Conservation (phyloP, 2,797 vertebrate genomes). For the Sciurus vulgaris region DNA sequence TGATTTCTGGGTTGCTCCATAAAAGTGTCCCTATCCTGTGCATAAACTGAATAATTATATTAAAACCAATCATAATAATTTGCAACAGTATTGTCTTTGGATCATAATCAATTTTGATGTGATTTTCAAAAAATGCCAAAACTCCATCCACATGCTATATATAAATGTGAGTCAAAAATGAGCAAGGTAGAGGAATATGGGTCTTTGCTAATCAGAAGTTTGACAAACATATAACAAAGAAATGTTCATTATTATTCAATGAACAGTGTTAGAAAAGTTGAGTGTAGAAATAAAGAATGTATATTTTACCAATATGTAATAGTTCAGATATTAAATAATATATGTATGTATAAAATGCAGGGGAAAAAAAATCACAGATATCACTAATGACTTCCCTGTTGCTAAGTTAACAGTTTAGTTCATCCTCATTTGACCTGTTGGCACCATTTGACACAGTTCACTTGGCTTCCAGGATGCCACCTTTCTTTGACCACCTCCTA, state of each 20-base stretch:
- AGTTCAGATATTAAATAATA: neutral
- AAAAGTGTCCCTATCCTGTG: neutral
- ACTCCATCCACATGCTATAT: neutral
- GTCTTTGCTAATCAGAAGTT: neutral
- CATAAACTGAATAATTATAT: neutral
- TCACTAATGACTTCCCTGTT: neutral
- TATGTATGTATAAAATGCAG: neutral
- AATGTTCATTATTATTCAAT: neutral
- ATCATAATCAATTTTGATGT: neutral
- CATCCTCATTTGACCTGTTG: neutral
- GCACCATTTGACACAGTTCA: neutral
- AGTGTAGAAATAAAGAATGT: neutral
- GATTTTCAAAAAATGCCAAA: constrained; percentile 20
- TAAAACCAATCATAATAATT: constrained; percentile 36
- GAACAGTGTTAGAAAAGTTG: neutral
- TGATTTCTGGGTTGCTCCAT: constrained; percentile 43
- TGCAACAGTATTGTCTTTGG: constrained; percentile 4
- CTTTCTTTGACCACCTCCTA: neutral
- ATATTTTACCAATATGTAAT: neutral
- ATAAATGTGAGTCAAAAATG: neutral
- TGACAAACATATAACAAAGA: constrained; percentile 39
- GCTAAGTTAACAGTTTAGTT: neutral
- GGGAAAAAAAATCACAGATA: neutral
- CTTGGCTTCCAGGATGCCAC: neutral
- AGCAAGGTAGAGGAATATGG: neutral